Conservation (phyloP, 2,888 invertebrate species). For the Epistrophe eligans region DNA sequence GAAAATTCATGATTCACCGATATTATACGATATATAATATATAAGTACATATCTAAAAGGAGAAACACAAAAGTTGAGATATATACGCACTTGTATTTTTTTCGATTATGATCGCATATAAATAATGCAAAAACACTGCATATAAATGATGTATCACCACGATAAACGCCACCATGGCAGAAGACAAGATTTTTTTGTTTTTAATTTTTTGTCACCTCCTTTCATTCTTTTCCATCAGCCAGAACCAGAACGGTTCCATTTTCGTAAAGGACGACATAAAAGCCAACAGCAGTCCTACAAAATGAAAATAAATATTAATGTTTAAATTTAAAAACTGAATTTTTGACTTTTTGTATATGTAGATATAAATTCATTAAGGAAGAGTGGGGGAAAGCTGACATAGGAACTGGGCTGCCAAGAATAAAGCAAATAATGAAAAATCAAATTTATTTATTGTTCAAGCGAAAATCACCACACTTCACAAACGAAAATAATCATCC, state of each 20-base stretch:
- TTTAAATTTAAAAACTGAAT: constrained; percentile 29
- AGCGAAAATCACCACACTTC: too few relatives aligned
- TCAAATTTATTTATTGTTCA: too few relatives aligned
- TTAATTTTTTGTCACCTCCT: constrained; percentile 28
- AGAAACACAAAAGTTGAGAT: background rate
- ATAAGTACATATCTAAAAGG: background rate
- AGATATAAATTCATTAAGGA: background rate
- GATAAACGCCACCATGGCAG: constrained; percentile 11
- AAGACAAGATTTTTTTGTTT: constrained; percentile 24
- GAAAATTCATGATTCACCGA: background rate
- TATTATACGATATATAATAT: too few relatives aligned
- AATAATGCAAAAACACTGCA: constrained; percentile 38
- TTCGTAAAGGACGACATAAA: background rate
- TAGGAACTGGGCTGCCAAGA: background rate
- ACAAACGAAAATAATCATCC: too few relatives aligned
- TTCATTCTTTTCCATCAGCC: constrained; percentile 21
- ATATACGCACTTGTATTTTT: background rate
- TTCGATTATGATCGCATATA: background rate
- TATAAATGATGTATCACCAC: constrained; percentile 44
- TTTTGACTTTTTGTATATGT: constrained; percentile 14
- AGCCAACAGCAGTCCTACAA: background rate
- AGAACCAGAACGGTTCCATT: background rate
- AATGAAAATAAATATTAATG: constrained; percentile 31
- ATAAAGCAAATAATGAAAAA: too few relatives aligned
- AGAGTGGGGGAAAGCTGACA: background rate